Conservation (phyloP, 2,113 vertebrate genomes). For the Orcinus orca region DNA sequence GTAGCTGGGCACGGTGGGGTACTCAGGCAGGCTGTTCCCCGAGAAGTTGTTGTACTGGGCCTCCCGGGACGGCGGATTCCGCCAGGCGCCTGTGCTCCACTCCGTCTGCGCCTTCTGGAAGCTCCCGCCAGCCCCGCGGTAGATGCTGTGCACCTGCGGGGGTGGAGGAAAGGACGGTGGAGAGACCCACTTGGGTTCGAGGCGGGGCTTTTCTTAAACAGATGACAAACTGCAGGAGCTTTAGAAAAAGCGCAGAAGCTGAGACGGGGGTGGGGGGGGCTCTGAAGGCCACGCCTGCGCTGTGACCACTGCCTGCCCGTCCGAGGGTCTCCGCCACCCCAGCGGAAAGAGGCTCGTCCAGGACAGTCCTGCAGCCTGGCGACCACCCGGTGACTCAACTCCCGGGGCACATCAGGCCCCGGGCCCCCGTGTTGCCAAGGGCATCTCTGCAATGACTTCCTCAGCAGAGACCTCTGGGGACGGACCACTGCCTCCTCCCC, state of each 20-base stretch:
- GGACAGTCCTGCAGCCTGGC: neutral
- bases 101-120: conserved; percentile 93
- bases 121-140: conserved; percentile 92
- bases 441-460: too few relatives aligned
- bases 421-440: too few relatives aligned
- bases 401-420: neutral
- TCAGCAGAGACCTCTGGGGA: neutral
- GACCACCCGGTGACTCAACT: neutral
- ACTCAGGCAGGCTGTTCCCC: conserved; percentile 94
- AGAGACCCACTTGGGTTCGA: rapidly evolving
- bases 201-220: neutral
- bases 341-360: neutral
- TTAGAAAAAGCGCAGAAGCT: rapidly evolving
- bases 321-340: neutral
- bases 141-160: conserved; percentile 92
- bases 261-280: neutral
- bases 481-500: neutral
- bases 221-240: neutral
- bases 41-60: conserved; percentile 89
- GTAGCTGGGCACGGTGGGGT: conserved; percentile 94
- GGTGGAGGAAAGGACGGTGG: too few relatives aligned
- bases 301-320: neutral
- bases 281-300: neutral
- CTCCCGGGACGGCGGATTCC: conserved; percentile 86
- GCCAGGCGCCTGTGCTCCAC: conserved; percentile 91